These are phyloP conservation scores for Burhinus oedicnemus DNA, from an alignment of 2,113 vertebrate genomes.

Conservation along the genomic window DNA sequence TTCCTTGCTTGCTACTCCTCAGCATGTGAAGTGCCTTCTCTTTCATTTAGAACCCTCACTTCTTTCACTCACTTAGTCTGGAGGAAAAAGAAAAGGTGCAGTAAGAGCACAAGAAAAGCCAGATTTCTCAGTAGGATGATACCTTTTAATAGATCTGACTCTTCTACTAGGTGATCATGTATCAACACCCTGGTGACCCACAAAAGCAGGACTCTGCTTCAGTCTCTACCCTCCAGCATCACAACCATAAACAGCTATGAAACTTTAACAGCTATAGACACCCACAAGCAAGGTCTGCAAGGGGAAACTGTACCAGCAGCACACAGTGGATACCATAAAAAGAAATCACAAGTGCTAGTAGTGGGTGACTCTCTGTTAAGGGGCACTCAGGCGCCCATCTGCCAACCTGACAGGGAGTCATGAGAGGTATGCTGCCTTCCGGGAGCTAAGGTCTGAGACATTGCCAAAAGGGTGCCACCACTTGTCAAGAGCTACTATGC, in stretches of 20 bases:
- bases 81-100: neutral
- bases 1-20: neutral
- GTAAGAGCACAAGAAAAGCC: neutral
- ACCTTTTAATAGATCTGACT: neutral
- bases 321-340: neutral
- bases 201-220: neutral
- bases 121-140: neutral
- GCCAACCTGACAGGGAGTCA: neutral
- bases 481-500: neutral
- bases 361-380: neutral
- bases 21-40: neutral
- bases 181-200: neutral
- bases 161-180: neutral
- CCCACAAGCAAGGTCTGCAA: neutral
- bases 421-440: neutral
- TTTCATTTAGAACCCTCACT: neutral
- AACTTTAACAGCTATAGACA: neutral
- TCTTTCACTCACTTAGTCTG: neutral
- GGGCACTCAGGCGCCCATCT: neutral
- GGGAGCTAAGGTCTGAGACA: neutral
- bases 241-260: neutral
- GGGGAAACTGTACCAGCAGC: neutral
- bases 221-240: neutral
- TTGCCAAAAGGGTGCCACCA: neutral
- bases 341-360: neutral